A percentile compares a stretch with the other conserved stretches of the same genome.
These are phyloP conservation scores for Hipposideros larvatus DNA, from an alignment of 2,797 vertebrate genomes.

Conservation along the genomic window DNA sequence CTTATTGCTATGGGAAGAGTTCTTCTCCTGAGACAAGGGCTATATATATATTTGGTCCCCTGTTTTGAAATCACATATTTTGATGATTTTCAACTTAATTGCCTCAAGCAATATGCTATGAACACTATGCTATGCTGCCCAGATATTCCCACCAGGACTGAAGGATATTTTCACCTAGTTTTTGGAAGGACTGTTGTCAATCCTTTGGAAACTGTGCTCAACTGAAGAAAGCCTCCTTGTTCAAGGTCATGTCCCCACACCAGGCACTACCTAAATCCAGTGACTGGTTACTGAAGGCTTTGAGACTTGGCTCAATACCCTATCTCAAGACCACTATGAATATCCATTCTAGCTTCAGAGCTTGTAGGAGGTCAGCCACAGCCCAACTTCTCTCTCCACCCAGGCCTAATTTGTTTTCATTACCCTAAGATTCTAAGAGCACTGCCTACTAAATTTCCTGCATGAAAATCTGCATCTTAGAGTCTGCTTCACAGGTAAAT, in stretches of 20 bases:
- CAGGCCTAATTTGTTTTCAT: not conserved
- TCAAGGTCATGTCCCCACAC: not conserved
- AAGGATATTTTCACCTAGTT: not conserved
- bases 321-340: not conserved
- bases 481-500: not conserved
- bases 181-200: not conserved
- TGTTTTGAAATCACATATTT: conserved; percentile 12
- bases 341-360: not conserved
- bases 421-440: not conserved
- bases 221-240: not conserved
- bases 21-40: conserved; percentile 10
- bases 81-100: conserved; percentile 8
- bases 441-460: not conserved
- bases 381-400: not conserved
- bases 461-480: not conserved
- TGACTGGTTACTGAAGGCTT: not conserved
- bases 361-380: not conserved
- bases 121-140: not conserved
- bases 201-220: not conserved
- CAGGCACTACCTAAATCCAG: not conserved
- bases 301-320: not conserved
- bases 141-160: not conserved
- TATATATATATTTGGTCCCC: not conserved
- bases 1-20: not conserved
- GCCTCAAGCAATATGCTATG: not conserved